Conservation (phyloP, 1,140 invertebrate species). For the Arion vulgaris region DNA sequence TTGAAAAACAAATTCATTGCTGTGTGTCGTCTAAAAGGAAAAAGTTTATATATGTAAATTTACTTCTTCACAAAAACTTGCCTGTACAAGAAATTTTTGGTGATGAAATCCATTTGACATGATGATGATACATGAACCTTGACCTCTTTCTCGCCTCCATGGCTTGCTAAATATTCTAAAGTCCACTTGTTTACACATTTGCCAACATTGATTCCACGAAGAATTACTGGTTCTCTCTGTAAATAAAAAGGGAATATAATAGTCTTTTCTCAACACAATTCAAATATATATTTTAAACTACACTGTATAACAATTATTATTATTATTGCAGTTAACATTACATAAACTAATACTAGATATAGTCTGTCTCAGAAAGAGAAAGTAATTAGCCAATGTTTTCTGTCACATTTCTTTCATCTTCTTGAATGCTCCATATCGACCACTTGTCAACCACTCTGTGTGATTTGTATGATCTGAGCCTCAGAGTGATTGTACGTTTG, state of each 20-base stretch:
- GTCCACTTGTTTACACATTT: conserved; percentile 75
- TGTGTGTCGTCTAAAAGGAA: too few species aligned
- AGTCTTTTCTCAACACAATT: background rate
- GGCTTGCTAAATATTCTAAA: conserved; percentile 73
- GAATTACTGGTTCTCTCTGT: conserved; percentile 72
- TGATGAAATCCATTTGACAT: conserved; percentile 75
- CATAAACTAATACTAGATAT: background rate
- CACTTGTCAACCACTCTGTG: too few species aligned
- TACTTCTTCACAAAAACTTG: conserved; percentile 32
- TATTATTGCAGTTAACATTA: background rate
- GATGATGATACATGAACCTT: conserved; percentile 75
- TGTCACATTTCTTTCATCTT: too few species aligned
- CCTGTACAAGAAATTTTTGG: conserved; percentile 78
- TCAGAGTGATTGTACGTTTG: too few species aligned
- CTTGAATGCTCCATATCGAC: too few species aligned
- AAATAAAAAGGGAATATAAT: conserved; percentile 17
- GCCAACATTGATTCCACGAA: conserved; percentile 75
- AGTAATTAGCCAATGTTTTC: too few species aligned
- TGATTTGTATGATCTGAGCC: too few species aligned
- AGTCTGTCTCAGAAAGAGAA: too few species aligned
- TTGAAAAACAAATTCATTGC: too few species aligned
- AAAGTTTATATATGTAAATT: too few species aligned
- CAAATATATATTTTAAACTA: background rate
- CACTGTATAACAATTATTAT: background rate
- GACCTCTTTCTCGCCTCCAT: conserved; percentile 70